Evolutionary conservation across 2,888 invertebrate species (phyloP).

Genomic region (Cyclophora punctaria): DNA sequence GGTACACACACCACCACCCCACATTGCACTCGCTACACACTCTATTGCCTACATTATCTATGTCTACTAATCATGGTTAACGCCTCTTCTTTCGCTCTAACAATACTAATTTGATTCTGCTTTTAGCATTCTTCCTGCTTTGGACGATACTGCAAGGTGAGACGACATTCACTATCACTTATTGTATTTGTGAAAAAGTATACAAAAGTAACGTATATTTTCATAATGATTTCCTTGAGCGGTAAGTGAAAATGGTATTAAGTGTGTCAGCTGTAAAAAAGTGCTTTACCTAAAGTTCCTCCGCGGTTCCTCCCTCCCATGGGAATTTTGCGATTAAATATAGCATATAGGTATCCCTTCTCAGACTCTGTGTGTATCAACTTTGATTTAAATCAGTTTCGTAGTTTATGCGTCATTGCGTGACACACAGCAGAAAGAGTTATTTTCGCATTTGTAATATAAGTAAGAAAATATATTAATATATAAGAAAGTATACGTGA

Average conservation of each 20-base stretch:
- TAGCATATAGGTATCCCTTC: neutral
- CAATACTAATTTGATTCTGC: constrained; percentile 57
- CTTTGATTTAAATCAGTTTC: neutral
- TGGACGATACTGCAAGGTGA: constrained; percentile 65
- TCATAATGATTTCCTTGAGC: too few species aligned
- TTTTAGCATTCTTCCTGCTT: constrained; percentile 63
- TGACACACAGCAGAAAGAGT: too few species aligned
- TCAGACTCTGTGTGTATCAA: neutral
- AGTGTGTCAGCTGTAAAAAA: too few species aligned
- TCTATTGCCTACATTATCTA: constrained; percentile 2
- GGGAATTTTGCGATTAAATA: too few species aligned
- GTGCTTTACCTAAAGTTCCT: too few species aligned
- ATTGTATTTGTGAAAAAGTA: neutral
- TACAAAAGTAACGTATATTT: too few species aligned
- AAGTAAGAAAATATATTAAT: too few species aligned
- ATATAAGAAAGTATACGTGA: too few species aligned
- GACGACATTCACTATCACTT: constrained; percentile 12
- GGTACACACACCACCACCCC: constrained; percentile 64
- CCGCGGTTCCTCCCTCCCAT: too few species aligned
- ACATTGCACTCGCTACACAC: neutral
- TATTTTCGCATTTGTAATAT: too few species aligned
- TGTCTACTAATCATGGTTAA: neutral
- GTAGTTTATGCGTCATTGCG: too few species aligned
- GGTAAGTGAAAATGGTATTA: too few species aligned
- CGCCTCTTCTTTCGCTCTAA: constrained; percentile 33